Evolutionary conservation across 2,888 invertebrate species (phyloP), one percentile per base, ranked within the genome.

Genomic region (Microplitis deprimator): DNA sequence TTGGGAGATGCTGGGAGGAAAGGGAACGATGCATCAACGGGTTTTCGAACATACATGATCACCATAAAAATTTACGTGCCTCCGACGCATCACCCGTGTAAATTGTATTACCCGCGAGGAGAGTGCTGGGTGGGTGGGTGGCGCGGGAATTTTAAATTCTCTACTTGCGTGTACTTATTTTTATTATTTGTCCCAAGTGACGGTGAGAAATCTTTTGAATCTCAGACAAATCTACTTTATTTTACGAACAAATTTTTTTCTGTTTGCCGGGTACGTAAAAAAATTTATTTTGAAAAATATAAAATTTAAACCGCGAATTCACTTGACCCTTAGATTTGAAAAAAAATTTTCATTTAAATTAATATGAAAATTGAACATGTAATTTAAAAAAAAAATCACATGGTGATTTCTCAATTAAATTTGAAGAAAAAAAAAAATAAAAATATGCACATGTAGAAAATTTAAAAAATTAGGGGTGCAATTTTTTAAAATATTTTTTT

Each of bases 61-160:
- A 89, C 87, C 88, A 88, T 89, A 89, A 89, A 89, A 89, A 88
- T 89, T 85, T 86, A 88, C 87, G 85, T 84, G 84, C 84, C 83
- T 83, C 85, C 87, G 85, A 85, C 79, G 79, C 81, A 81, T 85
- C 86, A 83, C 84, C 82, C 82, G 82, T 85, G 86, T 88, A 87
- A 89, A 89, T 89, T 88, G 85, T 87, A 88, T 89, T 88, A 89
- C 86, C 29, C 88, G 83, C 78, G 77, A 79, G 50, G 76, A 67
- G 65, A 75, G 50, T 50, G 50, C 50, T 50, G 75, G 73, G 75
- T 73, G 65, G 75, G 64, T 74, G 72, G 39, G 68, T 69, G 67
- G 40, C 67, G 10, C 61, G 40, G 4, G 10, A 50, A 3, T 50
- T 50, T 50, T 2, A 50, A 50, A 50, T 13, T 50, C 50, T 50